Evolutionary conservation across 2,797 vertebrate species (phyloP).

Genomic region (Xenops minutus): DNA sequence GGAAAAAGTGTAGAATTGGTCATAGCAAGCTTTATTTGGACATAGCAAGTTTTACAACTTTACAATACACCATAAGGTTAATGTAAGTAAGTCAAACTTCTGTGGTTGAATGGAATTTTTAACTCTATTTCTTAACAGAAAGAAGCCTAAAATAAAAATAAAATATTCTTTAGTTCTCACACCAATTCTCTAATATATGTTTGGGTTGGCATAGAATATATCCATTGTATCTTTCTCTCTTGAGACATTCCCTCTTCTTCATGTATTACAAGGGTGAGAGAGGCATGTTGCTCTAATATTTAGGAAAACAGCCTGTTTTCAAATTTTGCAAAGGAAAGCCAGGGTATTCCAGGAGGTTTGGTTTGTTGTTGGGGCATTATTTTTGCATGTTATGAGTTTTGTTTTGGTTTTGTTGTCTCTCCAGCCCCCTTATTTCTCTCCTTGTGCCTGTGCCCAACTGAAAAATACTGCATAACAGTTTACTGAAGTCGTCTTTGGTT

Average conservation of each 20-base stretch:
- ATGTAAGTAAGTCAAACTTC: background rate
- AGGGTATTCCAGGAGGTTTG: background rate
- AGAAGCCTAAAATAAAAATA: background rate
- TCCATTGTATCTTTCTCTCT: rapidly evolving
- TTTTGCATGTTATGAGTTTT: background rate
- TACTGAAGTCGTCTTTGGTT: background rate
- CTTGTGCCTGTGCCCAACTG: background rate
- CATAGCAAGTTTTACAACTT: background rate
- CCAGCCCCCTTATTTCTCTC: background rate
- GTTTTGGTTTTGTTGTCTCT: background rate
- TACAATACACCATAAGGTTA: background rate
- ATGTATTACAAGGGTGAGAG: background rate
- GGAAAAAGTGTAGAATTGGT: background rate
- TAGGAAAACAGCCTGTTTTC: background rate
- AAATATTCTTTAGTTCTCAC: background rate
- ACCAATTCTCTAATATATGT: background rate
- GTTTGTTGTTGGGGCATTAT: background rate
- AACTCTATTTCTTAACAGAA: background rate
- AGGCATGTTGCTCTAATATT: background rate
- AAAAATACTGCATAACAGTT: background rate
- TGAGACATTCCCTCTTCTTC: background rate
- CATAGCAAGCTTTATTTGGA: background rate
- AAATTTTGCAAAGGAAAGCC: background rate
- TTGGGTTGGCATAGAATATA: background rate
- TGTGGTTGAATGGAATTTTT: background rate